phyloP scores from a whole-genome alignment of 2,797 vertebrate species.

The Discoglossus pictus region DNA sequence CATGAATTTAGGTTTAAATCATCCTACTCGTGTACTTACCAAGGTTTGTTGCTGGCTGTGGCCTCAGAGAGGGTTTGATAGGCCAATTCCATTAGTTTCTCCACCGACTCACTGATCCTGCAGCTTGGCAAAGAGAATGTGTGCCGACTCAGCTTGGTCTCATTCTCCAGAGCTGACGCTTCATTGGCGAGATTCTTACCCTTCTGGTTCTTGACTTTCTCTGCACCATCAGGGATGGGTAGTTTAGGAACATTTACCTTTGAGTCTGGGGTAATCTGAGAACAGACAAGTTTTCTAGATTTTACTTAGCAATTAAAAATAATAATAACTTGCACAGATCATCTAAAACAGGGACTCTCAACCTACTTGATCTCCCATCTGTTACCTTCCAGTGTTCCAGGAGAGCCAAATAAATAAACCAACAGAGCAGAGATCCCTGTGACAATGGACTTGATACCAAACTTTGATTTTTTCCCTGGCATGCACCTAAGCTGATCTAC shows the following conservation, averaged over 20 bases:
- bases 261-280: slow-evolving; percentile 82
- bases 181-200: slow-evolving; percentile 7
- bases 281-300: slow-evolving; percentile 24
- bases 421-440: too few relatives aligned
- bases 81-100: slow-evolving; percentile 88
- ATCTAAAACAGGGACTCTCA: too few relatives aligned
- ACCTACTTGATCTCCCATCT: too few relatives aligned
- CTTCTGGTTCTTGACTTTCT: slow-evolving; percentile 58
- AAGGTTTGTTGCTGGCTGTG: slow-evolving; percentile 82
- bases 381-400: too few relatives aligned
- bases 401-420: too few relatives aligned
- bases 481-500: too few relatives aligned
- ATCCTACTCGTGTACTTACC: slow-evolving; percentile 66
- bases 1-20: too few relatives aligned
- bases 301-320: too few relatives aligned
- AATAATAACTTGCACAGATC: too few relatives aligned
- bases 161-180: slow-evolving; percentile 62
- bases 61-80: slow-evolving; percentile 87
- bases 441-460: too few relatives aligned
- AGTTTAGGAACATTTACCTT: slow-evolving; percentile 76
- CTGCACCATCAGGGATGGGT: slow-evolving; percentile 61
- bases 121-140: slow-evolving; percentile 85
- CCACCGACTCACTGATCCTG: slow-evolving; percentile 88
- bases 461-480: too few relatives aligned
- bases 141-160: slow-evolving; percentile 72